Percentiles rank a stretch among this genome's conserved stretches.
phyloP scores from a whole-genome alignment of 2,888 invertebrate genomes.

The Agrochola lota region DNA sequence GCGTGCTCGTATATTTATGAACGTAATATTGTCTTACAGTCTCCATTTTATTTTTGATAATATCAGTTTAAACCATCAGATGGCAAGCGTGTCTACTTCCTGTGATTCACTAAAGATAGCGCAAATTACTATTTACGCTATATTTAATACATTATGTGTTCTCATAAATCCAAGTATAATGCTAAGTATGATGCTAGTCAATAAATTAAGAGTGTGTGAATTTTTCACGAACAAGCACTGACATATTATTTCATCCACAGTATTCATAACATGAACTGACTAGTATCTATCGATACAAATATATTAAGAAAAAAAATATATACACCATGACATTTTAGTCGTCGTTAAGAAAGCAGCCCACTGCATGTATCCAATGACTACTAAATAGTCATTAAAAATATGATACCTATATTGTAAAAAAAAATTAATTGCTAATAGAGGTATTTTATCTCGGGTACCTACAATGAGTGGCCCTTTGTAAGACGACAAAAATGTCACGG shows the following conservation, averaged over 20 bases:
- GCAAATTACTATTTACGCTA: constrained; percentile 5
- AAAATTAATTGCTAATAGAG: too few relatives aligned
- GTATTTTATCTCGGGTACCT: too few relatives aligned
- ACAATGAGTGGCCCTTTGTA: too few relatives aligned
- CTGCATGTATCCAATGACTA: too few relatives aligned
- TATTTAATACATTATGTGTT: constrained; percentile 1
- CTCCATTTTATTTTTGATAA: constrained; percentile 52
- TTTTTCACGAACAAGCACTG: background rate
- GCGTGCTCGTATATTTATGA: constrained; percentile 63
- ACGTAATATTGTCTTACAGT: constrained; percentile 54
- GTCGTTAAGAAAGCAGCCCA: too few relatives aligned
- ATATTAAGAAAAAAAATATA: too few relatives aligned
- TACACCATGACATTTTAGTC: too few relatives aligned
- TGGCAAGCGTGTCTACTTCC: constrained; percentile 35
- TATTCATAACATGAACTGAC: background rate
- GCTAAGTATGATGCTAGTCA: background rate
- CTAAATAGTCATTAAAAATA: too few relatives aligned
- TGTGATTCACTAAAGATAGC: constrained; percentile 37
- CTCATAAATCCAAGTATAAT: background rate
- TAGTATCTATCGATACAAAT: background rate
- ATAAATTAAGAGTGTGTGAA: background rate
- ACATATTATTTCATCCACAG: background rate
- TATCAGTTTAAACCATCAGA: constrained; percentile 49
- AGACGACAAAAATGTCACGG: too few relatives aligned
- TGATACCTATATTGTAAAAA: too few relatives aligned